These are phyloP conservation scores for Ahaetulla prasina DNA, from an alignment of 2,113 vertebrate genomes.

Conservation along the genomic window DNA sequence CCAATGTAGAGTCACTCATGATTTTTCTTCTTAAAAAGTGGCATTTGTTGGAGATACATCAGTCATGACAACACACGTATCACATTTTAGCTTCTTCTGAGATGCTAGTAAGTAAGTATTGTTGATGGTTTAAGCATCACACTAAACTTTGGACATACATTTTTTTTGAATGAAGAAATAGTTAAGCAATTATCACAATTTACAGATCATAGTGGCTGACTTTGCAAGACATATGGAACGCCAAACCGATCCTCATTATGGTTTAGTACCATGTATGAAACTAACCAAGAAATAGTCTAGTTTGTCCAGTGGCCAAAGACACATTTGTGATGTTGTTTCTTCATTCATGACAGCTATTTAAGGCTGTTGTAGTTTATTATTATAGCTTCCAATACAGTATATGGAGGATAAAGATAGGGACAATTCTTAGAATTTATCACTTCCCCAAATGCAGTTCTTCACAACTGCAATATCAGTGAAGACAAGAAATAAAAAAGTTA, in stretches of 20 bases:
- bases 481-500: too few relatives aligned
- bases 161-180: not conserved
- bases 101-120: not conserved
- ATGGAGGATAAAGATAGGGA: not conserved
- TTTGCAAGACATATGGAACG: not conserved
- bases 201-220: not conserved
- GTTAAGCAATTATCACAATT: not conserved
- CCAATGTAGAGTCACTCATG: not conserved
- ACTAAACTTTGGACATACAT: not conserved
- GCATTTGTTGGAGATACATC: not conserved
- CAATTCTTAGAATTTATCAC: not conserved
- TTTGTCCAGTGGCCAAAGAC: not conserved
- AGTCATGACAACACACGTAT: not conserved
- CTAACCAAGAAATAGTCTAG: not conserved
- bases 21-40: not conserved
- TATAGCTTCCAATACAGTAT: not conserved
- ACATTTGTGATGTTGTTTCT: not conserved
- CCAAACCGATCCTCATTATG: not conserved
- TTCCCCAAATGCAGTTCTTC: not conserved
- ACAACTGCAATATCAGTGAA: not conserved
- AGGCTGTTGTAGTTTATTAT: not conserved
- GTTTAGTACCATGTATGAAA: not conserved
- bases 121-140: not conserved
- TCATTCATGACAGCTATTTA: not conserved
- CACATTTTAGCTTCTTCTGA: not conserved